These are phyloP conservation scores for Candoia aspera DNA, from an alignment of 2,113 vertebrate species.

Conservation along the genomic window DNA sequence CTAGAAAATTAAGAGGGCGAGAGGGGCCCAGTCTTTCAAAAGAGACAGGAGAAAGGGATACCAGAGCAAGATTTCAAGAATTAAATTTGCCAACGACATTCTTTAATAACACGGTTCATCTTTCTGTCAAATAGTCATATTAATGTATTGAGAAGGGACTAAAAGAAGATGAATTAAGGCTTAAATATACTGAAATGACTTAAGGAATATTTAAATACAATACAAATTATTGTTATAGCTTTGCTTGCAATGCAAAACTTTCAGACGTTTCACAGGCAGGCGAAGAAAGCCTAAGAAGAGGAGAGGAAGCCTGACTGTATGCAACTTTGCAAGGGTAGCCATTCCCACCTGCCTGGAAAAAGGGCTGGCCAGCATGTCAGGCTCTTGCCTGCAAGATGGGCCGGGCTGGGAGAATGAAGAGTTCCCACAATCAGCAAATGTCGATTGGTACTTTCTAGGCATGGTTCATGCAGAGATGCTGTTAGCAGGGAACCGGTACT, in stretches of 20 bases:
- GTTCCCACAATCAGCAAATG: background rate
- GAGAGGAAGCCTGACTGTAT: background rate
- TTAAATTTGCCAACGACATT: constrained; percentile 71
- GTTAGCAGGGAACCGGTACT: background rate
- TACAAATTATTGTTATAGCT: constrained; percentile 66
- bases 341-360: background rate
- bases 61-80: constrained; percentile 63
- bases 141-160: constrained; percentile 70
- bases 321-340: background rate
- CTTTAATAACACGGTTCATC: constrained; percentile 79
- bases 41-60: constrained; percentile 1
- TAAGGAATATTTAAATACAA: constrained; percentile 77
- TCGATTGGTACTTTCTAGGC: background rate
- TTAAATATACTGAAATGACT: constrained; percentile 76
- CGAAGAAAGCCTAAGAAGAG: background rate
- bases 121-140: constrained; percentile 79
- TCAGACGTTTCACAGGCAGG: constrained; percentile 35
- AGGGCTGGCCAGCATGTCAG: background rate
- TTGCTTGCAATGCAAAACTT: constrained; percentile 25
- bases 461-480: background rate
- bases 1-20: constrained; percentile 6
- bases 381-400: background rate
- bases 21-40: background rate
- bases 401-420: too few species aligned
- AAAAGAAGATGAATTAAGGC: constrained; percentile 78